Conservation (phyloP, 2,888 invertebrate genomes). For the Pheosia gnoma region DNA sequence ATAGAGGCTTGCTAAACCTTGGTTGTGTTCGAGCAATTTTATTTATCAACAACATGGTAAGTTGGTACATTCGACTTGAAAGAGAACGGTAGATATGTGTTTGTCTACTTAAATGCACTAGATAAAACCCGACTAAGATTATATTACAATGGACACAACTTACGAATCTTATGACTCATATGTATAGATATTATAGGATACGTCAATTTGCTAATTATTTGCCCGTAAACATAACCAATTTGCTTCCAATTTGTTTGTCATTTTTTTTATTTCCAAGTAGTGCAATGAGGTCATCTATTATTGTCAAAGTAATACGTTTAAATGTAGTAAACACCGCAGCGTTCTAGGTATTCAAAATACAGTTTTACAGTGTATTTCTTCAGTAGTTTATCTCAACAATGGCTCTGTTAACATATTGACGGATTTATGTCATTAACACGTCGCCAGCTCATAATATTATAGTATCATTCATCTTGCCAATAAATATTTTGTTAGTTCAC, state of each 20-base stretch:
- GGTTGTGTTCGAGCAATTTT: constrained; percentile 10
- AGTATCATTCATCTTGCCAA: constrained; percentile 25
- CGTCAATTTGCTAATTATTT: no score
- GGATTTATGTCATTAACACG: constrained; percentile 43
- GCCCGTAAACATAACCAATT: neutral
- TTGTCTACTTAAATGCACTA: no score
- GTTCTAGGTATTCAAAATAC: constrained; percentile 16
- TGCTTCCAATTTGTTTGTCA: constrained; percentile 16
- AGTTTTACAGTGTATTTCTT: constrained; percentile 4
- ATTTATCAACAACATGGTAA: constrained; percentile 3
- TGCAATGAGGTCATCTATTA: constrained; percentile 23
- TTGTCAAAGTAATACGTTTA: constrained; percentile 11
- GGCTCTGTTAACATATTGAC: constrained; percentile 17
- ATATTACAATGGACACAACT: no score
- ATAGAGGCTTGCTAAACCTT: neutral
- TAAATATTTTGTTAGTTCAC: constrained; percentile 20
- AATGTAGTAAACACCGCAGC: constrained; percentile 7
- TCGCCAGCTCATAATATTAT: constrained; percentile 30
- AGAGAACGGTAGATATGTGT: no score
- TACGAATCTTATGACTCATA: no score
- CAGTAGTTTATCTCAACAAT: constrained; percentile 4
- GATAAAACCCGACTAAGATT: no score
- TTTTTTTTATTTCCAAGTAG: constrained; percentile 16
- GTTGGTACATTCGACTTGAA: no score
- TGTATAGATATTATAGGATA: no score